These are phyloP conservation scores for Drosophila nigricruria DNA, from an alignment of 2,888 invertebrate species.

Conservation along the genomic window DNA sequence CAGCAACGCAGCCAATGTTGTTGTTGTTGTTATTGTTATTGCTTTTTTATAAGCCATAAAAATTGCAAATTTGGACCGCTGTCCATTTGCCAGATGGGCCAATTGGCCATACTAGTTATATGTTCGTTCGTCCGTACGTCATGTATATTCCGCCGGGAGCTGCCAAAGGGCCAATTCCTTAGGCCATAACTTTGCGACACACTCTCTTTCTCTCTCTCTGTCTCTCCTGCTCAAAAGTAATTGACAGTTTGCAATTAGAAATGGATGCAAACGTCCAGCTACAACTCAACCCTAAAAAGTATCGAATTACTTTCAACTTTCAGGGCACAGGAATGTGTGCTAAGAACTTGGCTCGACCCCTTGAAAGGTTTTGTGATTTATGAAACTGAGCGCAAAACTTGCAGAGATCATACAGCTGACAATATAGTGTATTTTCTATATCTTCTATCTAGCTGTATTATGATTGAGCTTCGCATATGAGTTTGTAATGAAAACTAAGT, in stretches of 20 bases:
- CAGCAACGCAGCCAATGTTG: constrained; percentile 11
- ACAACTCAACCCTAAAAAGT: constrained; percentile 52
- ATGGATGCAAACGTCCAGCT: constrained; percentile 63
- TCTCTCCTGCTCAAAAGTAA: constrained; percentile 46
- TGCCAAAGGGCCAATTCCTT: constrained; percentile 20
- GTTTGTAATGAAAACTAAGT: not conserved
- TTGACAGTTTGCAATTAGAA: constrained; percentile 81
- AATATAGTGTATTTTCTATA: not conserved
- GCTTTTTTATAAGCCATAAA: constrained; percentile 79
- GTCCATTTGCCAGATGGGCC: constrained; percentile 75
- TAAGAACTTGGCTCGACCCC: constrained; percentile 4
- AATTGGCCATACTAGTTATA: constrained; percentile 34
- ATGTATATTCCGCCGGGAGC: constrained; percentile 58
- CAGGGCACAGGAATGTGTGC: constrained; percentile 16
- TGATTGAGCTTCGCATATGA: not conserved
- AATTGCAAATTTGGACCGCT: constrained; percentile 67
- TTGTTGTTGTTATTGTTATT: constrained; percentile 70
- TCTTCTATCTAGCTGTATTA: not conserved
- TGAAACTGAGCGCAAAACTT: constrained; percentile 20
- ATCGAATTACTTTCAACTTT: constrained; percentile 58
- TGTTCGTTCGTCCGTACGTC: constrained; percentile 36
- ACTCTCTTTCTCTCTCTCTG: not conserved
- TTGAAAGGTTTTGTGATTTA: constrained; percentile 28
- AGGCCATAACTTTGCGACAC: constrained; percentile 55
- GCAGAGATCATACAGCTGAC: not conserved